Conservation (phyloP, 2,888 invertebrate genomes). For the Ochlodes sylvanus region DNA sequence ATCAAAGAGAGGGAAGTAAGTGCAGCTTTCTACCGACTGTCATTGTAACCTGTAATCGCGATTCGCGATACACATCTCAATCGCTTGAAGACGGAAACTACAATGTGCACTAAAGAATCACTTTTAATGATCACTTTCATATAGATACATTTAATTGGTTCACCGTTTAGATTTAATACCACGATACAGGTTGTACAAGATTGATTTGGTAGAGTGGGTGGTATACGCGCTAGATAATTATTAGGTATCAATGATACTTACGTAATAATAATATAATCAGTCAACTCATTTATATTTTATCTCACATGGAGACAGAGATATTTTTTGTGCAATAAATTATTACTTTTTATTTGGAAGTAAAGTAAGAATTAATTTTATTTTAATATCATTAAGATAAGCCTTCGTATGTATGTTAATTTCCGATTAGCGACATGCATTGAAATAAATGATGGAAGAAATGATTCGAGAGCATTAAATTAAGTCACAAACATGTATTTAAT, state of each 20-base stretch:
- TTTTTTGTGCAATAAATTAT: neutral
- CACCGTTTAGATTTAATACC: slow-evolving; percentile 38
- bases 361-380: neutral
- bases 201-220: slow-evolving; percentile 40
- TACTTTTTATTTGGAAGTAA: neutral
- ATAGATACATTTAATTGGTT: slow-evolving; percentile 41
- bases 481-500: slow-evolving; percentile 22
- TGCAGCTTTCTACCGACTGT: slow-evolving; percentile 54
- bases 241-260: slow-evolving; percentile 22
- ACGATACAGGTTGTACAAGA: slow-evolving; percentile 41
- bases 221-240: slow-evolving; percentile 27
- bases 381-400: neutral
- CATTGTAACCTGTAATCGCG: slow-evolving; percentile 51
- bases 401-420: neutral
- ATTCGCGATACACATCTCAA: slow-evolving; percentile 40
- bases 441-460: slow-evolving; percentile 7
- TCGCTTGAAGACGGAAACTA: slow-evolving; percentile 24
- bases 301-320: neutral
- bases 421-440: neutral
- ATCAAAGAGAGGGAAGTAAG: slow-evolving; percentile 45
- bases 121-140: slow-evolving; percentile 43
- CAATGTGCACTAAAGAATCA: slow-evolving; percentile 31
- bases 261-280: slow-evolving; percentile 17
- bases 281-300: slow-evolving; percentile 13
- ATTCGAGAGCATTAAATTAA: slow-evolving; percentile 18